Percentiles rank a stretch among this genome's conserved stretches.
These are phyloP conservation scores for Staurois parvus DNA, from an alignment of 2,797 vertebrate species.

Conservation along the genomic window DNA sequence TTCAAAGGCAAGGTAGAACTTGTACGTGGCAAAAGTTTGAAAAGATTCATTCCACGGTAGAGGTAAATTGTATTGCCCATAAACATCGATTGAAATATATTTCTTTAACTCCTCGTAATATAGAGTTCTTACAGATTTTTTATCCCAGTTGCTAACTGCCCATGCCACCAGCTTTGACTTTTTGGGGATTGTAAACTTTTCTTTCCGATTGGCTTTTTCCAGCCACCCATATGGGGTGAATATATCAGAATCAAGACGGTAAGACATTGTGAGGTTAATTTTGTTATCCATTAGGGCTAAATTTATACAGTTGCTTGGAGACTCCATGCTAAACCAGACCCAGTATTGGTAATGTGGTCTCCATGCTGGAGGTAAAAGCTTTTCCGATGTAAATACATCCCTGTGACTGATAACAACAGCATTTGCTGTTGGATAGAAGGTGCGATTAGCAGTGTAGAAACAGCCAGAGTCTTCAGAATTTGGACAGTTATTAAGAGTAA, in stretches of 20 bases:
- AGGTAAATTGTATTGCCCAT: background rate
- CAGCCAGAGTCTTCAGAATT: background rate
- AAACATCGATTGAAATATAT: too few species aligned
- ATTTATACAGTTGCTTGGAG: background rate
- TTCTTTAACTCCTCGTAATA: constrained; percentile 1
- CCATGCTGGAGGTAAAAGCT: constrained; percentile 44
- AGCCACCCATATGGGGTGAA: background rate
- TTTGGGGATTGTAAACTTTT: constrained; percentile 7
- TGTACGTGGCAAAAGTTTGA: constrained; percentile 9
- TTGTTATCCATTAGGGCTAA: constrained; percentile 6
- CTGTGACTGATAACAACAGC: constrained; percentile 67
- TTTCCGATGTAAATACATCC: accelerated
- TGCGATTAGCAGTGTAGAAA: constrained; percentile 38
- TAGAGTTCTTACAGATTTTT: background rate
- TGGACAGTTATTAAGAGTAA: constrained; percentile 51
- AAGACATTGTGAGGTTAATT: constrained; percentile 47
- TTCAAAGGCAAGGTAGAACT: constrained; percentile 46
- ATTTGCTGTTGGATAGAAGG: constrained; percentile 11
- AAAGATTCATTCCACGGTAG: background rate
- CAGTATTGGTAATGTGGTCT: background rate
- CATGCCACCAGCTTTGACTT: constrained; percentile 31
- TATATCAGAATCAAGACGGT: constrained; percentile 22
- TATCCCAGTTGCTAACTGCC: constrained; percentile 37
- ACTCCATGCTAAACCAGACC: constrained; percentile 41
- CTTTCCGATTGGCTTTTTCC: background rate